A percentile compares a stretch with the other conserved stretches of the same genome.
These are phyloP conservation scores for Poecilia gillii DNA, from an alignment of 2,797 vertebrate species.

Conservation along the genomic window DNA sequence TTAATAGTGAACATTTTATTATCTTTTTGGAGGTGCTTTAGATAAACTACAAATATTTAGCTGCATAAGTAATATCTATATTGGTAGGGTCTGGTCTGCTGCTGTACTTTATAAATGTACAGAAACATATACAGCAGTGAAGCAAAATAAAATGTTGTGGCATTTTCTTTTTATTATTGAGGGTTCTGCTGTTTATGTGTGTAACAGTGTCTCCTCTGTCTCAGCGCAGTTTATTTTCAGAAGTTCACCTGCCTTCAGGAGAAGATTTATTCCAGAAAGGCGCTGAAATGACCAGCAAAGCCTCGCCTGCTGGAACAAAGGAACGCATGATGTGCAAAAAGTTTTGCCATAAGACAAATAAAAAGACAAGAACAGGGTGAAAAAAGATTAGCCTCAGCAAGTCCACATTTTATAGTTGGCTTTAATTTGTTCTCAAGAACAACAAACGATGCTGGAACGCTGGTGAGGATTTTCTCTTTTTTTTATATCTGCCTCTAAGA, in stretches of 20 bases:
- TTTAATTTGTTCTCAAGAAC: slow-evolving; percentile 81
- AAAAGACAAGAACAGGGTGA: slow-evolving; percentile 28
- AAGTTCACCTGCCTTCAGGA: slow-evolving; percentile 52
- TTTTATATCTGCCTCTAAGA: slow-evolving; percentile 82
- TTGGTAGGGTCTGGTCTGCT: neutral
- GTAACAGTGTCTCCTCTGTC: neutral
- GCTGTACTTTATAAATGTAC: neutral
- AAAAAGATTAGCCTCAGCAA: slow-evolving; percentile 74
- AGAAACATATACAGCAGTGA: neutral
- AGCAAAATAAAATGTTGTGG: neutral
- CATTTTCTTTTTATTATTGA: neutral
- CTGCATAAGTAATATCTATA: neutral
- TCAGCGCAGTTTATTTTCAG: slow-evolving; percentile 20
- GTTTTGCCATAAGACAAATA: slow-evolving; percentile 20
- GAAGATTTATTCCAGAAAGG: slow-evolving; percentile 61
- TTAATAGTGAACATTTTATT: neutral
- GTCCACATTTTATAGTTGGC: slow-evolving; percentile 64
- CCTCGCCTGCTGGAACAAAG: slow-evolving; percentile 68
- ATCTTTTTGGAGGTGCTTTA: neutral
- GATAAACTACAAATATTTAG: neutral
- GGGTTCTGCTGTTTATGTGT: slow-evolving; percentile 1
- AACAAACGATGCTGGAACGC: slow-evolving; percentile 80
- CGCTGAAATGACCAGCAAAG: slow-evolving; percentile 71
- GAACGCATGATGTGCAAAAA: slow-evolving; percentile 60
- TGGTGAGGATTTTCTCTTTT: slow-evolving; percentile 75